Conservation (phyloP, 2,888 invertebrate genomes). For the Laothoe populi region DNA sequence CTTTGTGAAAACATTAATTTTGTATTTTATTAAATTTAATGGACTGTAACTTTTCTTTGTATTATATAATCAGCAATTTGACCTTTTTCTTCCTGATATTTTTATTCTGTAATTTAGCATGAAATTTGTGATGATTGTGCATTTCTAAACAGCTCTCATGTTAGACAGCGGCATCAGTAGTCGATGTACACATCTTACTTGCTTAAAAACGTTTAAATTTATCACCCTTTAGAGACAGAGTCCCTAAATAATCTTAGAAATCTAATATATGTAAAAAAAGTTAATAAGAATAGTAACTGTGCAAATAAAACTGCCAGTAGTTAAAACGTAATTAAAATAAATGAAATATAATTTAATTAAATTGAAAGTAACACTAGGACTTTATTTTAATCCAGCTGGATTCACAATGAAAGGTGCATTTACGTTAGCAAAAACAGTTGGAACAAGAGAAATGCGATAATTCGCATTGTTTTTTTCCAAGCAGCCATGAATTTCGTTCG, state of each 20-base stretch:
- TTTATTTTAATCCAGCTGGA: constrained; percentile 1
- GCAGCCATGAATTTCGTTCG: constrained; percentile 64
- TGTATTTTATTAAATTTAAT: constrained; percentile 13
- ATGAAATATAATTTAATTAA: neutral
- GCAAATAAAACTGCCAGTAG: neutral
- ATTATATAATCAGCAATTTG: neutral
- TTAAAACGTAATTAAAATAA: neutral
- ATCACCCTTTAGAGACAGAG: too few relatives aligned
- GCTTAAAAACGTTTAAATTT: too few relatives aligned
- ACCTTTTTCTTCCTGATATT: neutral
- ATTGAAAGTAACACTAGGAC: neutral
- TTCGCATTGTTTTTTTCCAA: constrained; percentile 65
- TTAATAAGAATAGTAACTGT: neutral
- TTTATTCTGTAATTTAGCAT: neutral
- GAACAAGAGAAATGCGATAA: constrained; percentile 64
- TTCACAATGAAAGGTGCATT: constrained; percentile 6
- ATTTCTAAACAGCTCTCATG: too few relatives aligned
- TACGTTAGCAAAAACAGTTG: constrained; percentile 24
- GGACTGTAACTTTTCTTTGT: neutral
- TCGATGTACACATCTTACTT: too few relatives aligned
- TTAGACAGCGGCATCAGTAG: too few relatives aligned
- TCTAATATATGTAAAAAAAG: too few relatives aligned
- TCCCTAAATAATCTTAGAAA: too few relatives aligned
- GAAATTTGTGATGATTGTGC: too few relatives aligned
- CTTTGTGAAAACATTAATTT: too few relatives aligned